phyloP scores from a whole-genome alignment of 2,888 invertebrate genomes.

The Caenorhabditis panamensis region DNA sequence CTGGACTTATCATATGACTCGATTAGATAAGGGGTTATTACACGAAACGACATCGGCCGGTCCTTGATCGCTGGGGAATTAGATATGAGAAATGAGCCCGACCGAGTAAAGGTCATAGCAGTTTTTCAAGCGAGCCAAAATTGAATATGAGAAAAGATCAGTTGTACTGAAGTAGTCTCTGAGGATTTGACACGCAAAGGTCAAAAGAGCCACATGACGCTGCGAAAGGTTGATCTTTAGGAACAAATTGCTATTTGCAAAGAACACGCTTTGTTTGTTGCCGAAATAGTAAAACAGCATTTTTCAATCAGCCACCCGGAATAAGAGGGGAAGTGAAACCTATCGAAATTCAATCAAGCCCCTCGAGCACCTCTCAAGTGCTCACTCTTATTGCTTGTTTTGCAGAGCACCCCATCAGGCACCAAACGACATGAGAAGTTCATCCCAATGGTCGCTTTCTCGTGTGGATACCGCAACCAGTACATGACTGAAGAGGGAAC shows the following conservation, averaged over 20 bases:
- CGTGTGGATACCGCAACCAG: constrained; percentile 80
- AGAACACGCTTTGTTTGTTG: too few relatives aligned
- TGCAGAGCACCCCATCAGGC: constrained; percentile 46
- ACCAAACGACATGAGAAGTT: constrained; percentile 75
- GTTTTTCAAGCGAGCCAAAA: constrained; percentile 5
- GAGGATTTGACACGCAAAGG: constrained; percentile 10
- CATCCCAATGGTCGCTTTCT: constrained; percentile 81
- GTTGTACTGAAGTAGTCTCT: constrained; percentile 19
- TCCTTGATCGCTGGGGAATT: constrained; percentile 15
- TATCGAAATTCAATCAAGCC: constrained; percentile 50
- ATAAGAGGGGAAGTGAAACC: constrained; percentile 6
- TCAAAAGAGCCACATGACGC: background rate
- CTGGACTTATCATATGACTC: constrained; percentile 27
- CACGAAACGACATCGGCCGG: background rate
- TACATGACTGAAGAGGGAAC: constrained; percentile 77
- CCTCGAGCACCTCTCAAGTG: constrained; percentile 46
- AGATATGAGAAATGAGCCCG: background rate
- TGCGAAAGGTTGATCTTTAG: background rate
- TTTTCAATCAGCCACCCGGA: constrained; percentile 23
- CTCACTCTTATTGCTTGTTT: constrained; percentile 34
- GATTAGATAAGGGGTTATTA: constrained; percentile 36
- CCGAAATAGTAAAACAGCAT: background rate
- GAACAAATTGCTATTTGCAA: too few relatives aligned
- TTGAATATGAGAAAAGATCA: constrained; percentile 29
- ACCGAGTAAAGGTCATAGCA: constrained; percentile 18